A percentile compares a stretch with the other conserved stretches of the same genome.
These are phyloP conservation scores for Pegoplata infirma DNA, from an alignment of 2,888 invertebrate genomes.

Conservation along the genomic window DNA sequence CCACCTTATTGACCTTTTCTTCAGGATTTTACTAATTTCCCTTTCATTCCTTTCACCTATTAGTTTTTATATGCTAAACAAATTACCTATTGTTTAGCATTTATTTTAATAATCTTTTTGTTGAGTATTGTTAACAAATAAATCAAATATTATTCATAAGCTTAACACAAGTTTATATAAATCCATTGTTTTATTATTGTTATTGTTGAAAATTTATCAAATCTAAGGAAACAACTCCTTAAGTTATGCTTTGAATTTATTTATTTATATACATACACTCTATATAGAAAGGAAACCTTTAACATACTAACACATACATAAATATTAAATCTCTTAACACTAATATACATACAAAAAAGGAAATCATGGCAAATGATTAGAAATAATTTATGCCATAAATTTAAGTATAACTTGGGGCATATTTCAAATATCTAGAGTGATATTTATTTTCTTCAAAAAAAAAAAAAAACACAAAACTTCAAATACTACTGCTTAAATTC, in stretches of 20 bases:
- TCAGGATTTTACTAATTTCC: too few species aligned
- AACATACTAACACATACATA: background rate
- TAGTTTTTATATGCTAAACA: too few species aligned
- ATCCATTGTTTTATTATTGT: background rate
- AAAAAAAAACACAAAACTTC: too few species aligned
- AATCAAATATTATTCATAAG: constrained; percentile 42
- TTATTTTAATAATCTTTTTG: background rate
- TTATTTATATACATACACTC: too few species aligned
- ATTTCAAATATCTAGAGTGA: constrained; percentile 38
- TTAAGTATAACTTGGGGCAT: constrained; percentile 35
- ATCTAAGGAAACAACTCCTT: background rate
- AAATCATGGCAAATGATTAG: constrained; percentile 53
- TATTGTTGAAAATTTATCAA: background rate
- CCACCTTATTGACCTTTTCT: too few species aligned
- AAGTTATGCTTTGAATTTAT: too few species aligned
- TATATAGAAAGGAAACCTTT: too few species aligned
- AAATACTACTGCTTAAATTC: too few species aligned
- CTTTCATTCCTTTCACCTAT: too few species aligned
- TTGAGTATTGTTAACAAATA: constrained; percentile 21
- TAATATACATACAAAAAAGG: background rate
- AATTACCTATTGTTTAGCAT: background rate
- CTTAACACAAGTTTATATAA: background rate
- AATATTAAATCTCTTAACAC: background rate
- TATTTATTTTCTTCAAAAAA: constrained; percentile 20
- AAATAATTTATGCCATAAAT: constrained; percentile 59